phyloP scores from a whole-genome alignment of 2,113 vertebrate genomes.

The Coreoperca whiteheadi region DNA sequence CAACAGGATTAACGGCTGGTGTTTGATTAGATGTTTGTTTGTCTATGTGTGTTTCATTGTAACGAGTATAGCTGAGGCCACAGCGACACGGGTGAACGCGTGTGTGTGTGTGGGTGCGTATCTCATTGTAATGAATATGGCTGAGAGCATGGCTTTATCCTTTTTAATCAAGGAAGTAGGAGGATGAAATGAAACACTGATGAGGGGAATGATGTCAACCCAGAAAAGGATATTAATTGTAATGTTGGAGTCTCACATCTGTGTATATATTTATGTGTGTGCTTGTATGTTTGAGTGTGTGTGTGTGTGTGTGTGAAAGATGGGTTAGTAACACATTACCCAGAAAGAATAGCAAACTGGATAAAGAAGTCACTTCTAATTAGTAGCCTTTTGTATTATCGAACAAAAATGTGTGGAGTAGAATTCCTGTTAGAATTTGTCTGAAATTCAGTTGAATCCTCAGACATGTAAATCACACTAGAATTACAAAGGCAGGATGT shows the following conservation, averaged over 20 bases:
- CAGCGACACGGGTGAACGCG: conserved; percentile 25
- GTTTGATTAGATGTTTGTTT: conserved; percentile 79
- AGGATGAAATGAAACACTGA: conserved; percentile 69
- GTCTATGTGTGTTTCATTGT: conserved; percentile 62
- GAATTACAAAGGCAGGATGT: not conserved
- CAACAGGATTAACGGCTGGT: conserved; percentile 75
- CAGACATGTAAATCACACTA: too few species aligned
- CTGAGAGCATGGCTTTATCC: conserved; percentile 62
- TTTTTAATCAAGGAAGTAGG: conserved; percentile 77
- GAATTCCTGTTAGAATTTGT: not conserved
- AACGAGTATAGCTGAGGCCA: conserved; percentile 58
- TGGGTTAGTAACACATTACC: not conserved
- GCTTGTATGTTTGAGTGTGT: not conserved
- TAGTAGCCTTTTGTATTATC: not conserved
- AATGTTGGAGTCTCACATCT: conserved; percentile 11
- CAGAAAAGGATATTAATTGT: conserved; percentile 62
- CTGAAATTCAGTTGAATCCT: too few species aligned
- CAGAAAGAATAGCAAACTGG: not conserved
- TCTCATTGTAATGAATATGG: conserved; percentile 71
- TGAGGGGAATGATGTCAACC: conserved; percentile 48
- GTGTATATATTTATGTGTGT: not conserved
- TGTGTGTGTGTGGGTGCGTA: conserved; percentile 39
- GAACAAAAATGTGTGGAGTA: not conserved
- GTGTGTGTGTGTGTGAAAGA: not conserved
- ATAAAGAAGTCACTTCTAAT: not conserved